These are phyloP conservation scores for Triplophysa dalaica DNA, from an alignment of 2,113 vertebrate genomes.

Conservation along the genomic window DNA sequence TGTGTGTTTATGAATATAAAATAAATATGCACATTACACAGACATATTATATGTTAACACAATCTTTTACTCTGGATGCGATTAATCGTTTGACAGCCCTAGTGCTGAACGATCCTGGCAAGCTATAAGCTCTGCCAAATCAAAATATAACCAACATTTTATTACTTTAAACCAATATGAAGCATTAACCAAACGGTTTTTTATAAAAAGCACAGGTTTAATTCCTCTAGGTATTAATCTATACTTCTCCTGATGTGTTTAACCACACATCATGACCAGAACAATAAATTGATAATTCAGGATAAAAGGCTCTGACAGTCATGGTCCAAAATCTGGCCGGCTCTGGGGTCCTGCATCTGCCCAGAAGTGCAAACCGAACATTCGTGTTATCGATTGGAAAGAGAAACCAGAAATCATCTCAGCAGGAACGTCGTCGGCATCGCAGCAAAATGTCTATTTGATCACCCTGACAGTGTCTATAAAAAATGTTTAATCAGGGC, in stretches of 20 bases:
- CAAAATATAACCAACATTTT: no score
- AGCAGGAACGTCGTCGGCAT: constrained; percentile 38
- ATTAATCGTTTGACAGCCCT: no score
- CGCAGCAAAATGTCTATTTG: constrained; percentile 48
- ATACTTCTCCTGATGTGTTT: neutral
- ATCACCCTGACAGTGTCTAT: constrained; percentile 59
- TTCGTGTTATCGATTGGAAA: constrained; percentile 43
- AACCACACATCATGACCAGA: neutral
- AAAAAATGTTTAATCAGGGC: constrained; percentile 54
- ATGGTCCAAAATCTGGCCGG: neutral
- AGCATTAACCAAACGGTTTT: neutral
- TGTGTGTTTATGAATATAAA: no score
- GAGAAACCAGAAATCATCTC: constrained; percentile 37
- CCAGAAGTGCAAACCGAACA: constrained; percentile 16
- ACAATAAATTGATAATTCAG: neutral
- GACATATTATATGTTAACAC: no score
- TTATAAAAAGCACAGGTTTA: neutral
- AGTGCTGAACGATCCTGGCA: no score
- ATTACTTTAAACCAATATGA: no score
- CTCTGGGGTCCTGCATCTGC: constrained; percentile 4
- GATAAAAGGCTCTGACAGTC: neutral
- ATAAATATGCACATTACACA: no score
- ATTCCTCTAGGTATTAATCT: neutral
- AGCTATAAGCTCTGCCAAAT: no score
- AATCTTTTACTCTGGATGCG: no score